These are phyloP conservation scores for Eilema caniola DNA, from an alignment of 2,888 invertebrate species.

Conservation along the genomic window DNA sequence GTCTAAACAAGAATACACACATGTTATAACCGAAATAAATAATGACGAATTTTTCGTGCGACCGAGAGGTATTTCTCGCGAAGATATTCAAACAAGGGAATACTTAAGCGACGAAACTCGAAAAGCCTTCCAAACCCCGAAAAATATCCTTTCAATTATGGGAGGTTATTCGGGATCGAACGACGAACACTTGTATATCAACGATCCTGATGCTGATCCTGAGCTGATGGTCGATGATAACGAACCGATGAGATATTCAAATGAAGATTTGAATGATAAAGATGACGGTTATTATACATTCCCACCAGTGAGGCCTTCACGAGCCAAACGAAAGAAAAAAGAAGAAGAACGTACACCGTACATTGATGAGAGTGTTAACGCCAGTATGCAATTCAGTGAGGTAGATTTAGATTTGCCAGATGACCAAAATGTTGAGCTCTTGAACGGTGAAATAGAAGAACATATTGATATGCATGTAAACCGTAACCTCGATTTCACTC, in stretches of 20 bases:
- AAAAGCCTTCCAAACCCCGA: constrained; percentile 91
- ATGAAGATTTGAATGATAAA: constrained; percentile 79
- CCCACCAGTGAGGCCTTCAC: constrained; percentile 86
- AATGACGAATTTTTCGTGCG: constrained; percentile 95
- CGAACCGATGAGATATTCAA: constrained; percentile 72
- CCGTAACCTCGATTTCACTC: constrained; percentile 73
- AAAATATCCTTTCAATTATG: constrained; percentile 89
- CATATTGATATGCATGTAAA: constrained; percentile 60
- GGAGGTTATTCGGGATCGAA: constrained; percentile 73
- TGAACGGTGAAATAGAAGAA: constrained; percentile 51
- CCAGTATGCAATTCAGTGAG: constrained; percentile 80
- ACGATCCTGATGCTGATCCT: constrained; percentile 76
- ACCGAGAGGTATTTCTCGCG: constrained; percentile 93
- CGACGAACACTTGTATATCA: constrained; percentile 71
- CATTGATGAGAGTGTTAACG: constrained; percentile 78
- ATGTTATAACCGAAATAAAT: constrained; percentile 94
- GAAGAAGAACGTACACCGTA: constrained; percentile 72
- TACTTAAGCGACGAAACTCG: constrained; percentile 93
- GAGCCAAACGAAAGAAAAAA: constrained; percentile 85
- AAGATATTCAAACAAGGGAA: constrained; percentile 92
- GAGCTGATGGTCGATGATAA: constrained; percentile 75
- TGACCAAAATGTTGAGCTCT: constrained; percentile 76
- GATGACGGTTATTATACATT: constrained; percentile 86
- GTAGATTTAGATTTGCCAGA: constrained; percentile 81
- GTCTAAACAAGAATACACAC: constrained; percentile 81